phyloP scores from a whole-genome alignment of 2,888 invertebrate species.

The Ormyrus nitidulus region DNA sequence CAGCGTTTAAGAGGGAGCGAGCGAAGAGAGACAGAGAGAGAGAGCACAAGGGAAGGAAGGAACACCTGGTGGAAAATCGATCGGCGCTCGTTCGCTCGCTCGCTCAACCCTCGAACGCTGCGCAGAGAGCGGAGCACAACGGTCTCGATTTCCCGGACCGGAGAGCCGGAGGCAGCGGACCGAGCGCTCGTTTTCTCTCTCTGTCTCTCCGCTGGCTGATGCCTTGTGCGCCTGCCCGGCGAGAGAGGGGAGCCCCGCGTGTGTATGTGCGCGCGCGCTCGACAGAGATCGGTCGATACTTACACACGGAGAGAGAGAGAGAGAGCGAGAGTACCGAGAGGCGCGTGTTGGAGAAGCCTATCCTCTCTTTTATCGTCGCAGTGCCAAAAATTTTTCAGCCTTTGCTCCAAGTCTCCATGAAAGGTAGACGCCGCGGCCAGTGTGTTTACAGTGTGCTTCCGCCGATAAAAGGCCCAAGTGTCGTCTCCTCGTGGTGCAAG shows the following conservation, averaged over 20 bases:
- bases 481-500: no score
- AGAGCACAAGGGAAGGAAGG: constrained; percentile 8
- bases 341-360: neutral
- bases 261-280: neutral
- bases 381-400: constrained; percentile 9
- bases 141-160: constrained; percentile 52
- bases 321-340: neutral
- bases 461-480: no score
- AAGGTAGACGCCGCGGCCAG: no score
- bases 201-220: no score
- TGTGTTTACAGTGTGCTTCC: no score
- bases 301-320: neutral
- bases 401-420: no score
- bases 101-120: neutral
- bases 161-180: neutral
- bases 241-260: neutral
- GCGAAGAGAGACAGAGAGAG: neutral
- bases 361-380: no score
- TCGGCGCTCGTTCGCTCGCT: constrained; percentile 22
- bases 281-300: constrained; percentile 42
- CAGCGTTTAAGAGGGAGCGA: neutral
- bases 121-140: constrained; percentile 18
- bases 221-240: neutral
- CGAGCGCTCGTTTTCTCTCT: neutral
- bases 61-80: constrained; percentile 56